Evolutionary conservation across 35 echinoderm and acorn worm species (phyloP).

Genomic region (Anneissia japonica): DNA sequence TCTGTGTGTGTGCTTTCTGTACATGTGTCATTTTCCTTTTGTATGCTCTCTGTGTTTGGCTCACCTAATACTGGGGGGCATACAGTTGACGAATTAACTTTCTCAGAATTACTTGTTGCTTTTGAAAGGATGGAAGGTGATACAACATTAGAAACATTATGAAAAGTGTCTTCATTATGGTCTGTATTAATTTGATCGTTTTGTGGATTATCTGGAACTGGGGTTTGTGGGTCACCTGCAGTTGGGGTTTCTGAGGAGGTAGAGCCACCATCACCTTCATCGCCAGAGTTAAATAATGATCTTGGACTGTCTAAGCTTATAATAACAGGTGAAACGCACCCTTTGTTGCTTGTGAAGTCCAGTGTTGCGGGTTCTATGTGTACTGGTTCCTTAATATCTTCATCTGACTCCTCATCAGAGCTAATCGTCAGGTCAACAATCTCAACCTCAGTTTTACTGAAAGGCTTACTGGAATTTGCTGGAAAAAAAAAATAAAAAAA

Average conservation of each 20-base stretch:
- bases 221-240: background rate
- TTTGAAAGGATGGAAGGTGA: background rate
- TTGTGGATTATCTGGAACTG: background rate
- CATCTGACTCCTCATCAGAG: slow-evolving; percentile 17
- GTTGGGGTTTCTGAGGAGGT: background rate
- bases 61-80: background rate
- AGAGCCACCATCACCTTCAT: background rate
- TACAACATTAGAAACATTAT: no score
- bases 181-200: no score
- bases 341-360: background rate
- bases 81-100: no score
- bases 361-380: background rate
- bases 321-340: background rate
- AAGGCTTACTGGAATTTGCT: slow-evolving; percentile 17
- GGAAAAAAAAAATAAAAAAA: slow-evolving; percentile 13
- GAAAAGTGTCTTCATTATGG: no score
- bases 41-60: no score
- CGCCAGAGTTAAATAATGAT: background rate
- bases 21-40: no score
- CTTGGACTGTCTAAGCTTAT: background rate
- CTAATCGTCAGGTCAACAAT: slow-evolving; percentile 25
- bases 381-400: background rate
- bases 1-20: no score
- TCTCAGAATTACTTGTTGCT: no score
- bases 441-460: background rate